phyloP scores from a whole-genome alignment of 1,140 invertebrate species.

The Pogonomyrmex californicus region DNA sequence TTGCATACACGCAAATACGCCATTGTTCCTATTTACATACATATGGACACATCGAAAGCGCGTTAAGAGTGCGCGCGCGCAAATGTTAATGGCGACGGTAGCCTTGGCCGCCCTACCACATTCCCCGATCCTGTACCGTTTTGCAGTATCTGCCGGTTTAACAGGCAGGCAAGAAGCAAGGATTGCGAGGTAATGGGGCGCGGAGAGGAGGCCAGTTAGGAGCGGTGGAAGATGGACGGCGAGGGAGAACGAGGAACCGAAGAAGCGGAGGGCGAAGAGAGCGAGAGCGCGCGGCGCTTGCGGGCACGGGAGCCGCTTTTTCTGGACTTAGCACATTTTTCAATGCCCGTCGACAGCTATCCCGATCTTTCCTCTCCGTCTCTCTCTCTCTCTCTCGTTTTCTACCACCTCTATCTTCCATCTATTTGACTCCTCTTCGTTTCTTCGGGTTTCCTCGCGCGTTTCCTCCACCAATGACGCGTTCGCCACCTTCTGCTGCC shows the following conservation, averaged over 20 bases:
- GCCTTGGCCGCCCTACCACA: conserved; percentile 78
- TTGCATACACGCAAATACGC: conserved; percentile 60
- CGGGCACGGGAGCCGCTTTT: conserved; percentile 80
- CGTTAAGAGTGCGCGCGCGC: conserved; percentile 68
- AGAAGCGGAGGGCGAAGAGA: conserved; percentile 64
- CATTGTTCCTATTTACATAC: conserved; percentile 74
- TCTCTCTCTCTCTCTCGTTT: conserved; percentile 37
- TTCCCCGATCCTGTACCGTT: conserved; percentile 80
- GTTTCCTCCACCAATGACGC: conserved; percentile 53
- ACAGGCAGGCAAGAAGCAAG: conserved; percentile 78
- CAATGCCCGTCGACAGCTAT: conserved; percentile 83
- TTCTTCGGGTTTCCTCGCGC: conserved; percentile 59
- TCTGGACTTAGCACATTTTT: conserved; percentile 84
- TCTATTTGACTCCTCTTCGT: conserved; percentile 28
- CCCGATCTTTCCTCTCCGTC: conserved; percentile 74
- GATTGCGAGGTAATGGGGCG: conserved; percentile 71
- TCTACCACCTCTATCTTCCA: not conserved
- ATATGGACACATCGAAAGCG: conserved; percentile 77
- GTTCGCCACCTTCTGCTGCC: conserved; percentile 67
- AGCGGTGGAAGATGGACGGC: conserved; percentile 67
- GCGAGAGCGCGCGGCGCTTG: conserved; percentile 77
- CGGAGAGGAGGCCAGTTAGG: conserved; percentile 66
- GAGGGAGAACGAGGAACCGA: conserved; percentile 53
- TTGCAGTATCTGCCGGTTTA: conserved; percentile 78
- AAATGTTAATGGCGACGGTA: conserved; percentile 79